Evolutionary conservation across 2,113 vertebrate genomes (phyloP), one percentile per base, ranked within the genome.

Genomic region (Quiscalus mexicanus): DNA sequence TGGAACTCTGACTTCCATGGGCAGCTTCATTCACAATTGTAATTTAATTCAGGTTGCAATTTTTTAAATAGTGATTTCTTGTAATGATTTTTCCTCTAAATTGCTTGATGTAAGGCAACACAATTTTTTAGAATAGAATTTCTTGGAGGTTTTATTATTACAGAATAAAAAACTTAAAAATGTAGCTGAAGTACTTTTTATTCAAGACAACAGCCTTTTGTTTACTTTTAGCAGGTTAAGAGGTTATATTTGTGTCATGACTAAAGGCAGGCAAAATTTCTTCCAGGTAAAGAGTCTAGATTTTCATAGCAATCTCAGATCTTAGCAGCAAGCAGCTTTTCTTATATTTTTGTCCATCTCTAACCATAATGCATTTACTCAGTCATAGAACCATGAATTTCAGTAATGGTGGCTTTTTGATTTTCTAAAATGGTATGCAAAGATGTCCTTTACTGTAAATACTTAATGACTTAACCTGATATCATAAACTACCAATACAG

Each of bases 361-460:
- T 67, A 69, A 33, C 50, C 9, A 3, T 67, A 67, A 77, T 0
- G 3, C 47, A 20, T 81, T 89, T 55, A 84, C 45, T 87, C 60
- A 67, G 8, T 70, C n/a, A 37, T 6, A 53, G 27, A 5, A 18
- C 42, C 69, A 11, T 68, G 42, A 35, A 67, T 73, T 89, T 85
- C 39, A 67, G 30, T 47, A 86, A 74, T 35, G 62, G 33, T 1
- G 30, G 31, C 62, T 75, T 70, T 91, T 86, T 49, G 19, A 56
- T 84, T 94, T 90, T 86, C 69, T 41, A 9, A 47, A 96, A 74
- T 28, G 28, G 23, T 67, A 20, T 49, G 37, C 49, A 68, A 41
- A 86, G 56, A 39, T 92, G 47, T 93, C 60, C 64, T 69, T 89
- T 76, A 31, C 68, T 87, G 49, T 78, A 92, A 86, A 89, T 94